Evolutionary conservation across 2,113 vertebrate species (phyloP).

Genomic region (Phaethornis superciliosus): DNA sequence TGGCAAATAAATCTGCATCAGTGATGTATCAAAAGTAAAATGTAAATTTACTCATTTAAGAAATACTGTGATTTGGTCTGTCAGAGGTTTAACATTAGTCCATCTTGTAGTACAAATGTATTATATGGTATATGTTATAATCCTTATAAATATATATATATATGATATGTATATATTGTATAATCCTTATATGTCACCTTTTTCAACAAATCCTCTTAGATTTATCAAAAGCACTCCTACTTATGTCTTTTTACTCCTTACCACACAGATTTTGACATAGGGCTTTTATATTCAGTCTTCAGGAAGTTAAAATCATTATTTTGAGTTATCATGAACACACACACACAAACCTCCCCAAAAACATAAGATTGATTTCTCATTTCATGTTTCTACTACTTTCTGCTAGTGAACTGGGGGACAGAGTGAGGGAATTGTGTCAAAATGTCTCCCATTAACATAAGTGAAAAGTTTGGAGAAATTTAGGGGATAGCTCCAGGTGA

Average conservation of each 20-base stretch:
- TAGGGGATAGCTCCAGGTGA: not conserved
- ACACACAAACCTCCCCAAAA: not conserved
- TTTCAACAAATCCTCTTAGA: constrained; percentile 28
- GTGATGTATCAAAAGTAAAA: not conserved
- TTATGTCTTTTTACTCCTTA: not conserved
- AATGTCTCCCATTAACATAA: not conserved
- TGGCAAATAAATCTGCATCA: not conserved
- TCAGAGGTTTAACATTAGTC: not conserved
- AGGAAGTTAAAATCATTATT: not conserved
- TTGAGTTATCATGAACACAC: not conserved
- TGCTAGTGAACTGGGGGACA: not conserved
- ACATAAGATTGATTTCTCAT: not conserved
- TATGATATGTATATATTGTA: not conserved
- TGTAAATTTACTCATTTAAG: not conserved
- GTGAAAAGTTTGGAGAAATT: not conserved
- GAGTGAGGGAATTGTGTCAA: not conserved
- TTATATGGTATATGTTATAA: not conserved
- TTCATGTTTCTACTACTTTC: not conserved
- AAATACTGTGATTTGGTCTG: not conserved
- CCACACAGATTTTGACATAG: not conserved
- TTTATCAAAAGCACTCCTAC: not conserved
- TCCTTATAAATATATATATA: not conserved
- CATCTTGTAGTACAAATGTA: not conserved
- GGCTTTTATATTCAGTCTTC: not conserved
- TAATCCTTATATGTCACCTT: not conserved